These are phyloP conservation scores for Forbesichthys agassizii DNA, from an alignment of 2,113 vertebrate genomes.

Conservation along the genomic window DNA sequence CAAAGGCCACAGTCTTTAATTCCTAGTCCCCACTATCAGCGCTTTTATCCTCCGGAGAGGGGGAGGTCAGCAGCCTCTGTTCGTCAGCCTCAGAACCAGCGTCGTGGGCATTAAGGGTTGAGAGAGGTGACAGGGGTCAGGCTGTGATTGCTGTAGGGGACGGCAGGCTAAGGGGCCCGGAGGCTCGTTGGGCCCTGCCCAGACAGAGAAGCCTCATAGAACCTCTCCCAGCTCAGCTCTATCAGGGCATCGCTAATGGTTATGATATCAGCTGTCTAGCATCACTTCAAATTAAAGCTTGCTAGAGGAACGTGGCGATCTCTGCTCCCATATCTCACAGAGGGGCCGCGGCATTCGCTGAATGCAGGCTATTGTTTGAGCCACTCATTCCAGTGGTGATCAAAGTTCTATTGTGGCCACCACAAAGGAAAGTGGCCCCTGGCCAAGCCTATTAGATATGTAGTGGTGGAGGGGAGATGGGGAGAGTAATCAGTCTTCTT, in stretches of 20 bases:
- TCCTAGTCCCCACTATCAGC: slow-evolving; percentile 69
- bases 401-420: slow-evolving; percentile 69
- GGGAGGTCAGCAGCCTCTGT: slow-evolving; percentile 66
- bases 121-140: slow-evolving; percentile 66
- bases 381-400: slow-evolving; percentile 64
- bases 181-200: slow-evolving; percentile 50
- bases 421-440: slow-evolving; percentile 69
- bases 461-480: slow-evolving; percentile 57
- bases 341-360: slow-evolving; percentile 38
- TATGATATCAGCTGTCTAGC: slow-evolving; percentile 76
- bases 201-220: slow-evolving; percentile 66
- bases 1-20: slow-evolving; percentile 76
- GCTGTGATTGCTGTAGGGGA: slow-evolving; percentile 61
- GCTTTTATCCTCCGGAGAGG: slow-evolving; percentile 64
- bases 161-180: slow-evolving; percentile 48
- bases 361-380: slow-evolving; percentile 72
- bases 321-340: slow-evolving; percentile 32
- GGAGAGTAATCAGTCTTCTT: slow-evolving; percentile 73
- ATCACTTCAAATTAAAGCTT: slow-evolving; percentile 74
- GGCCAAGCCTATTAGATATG: slow-evolving; percentile 68
- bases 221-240: slow-evolving; percentile 64
- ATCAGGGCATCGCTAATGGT: slow-evolving; percentile 76
- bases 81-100: slow-evolving; percentile 49
- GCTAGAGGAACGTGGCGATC: slow-evolving; percentile 53
- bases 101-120: slow-evolving; percentile 64